These are phyloP conservation scores for Rissa tridactyla DNA, from an alignment of 2,113 vertebrate species.

Conservation along the genomic window DNA sequence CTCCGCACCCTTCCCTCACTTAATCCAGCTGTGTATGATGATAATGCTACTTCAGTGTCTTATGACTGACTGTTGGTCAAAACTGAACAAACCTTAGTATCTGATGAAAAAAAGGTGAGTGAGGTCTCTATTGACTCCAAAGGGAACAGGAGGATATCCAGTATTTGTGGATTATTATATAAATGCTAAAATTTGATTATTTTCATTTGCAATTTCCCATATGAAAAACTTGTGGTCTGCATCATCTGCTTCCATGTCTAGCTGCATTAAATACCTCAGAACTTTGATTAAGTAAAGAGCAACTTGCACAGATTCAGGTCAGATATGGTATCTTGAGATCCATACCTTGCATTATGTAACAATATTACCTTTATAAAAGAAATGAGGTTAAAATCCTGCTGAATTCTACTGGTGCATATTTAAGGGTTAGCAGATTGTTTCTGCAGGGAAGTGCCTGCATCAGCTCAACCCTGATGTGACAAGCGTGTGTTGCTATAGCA, in stretches of 20 bases:
- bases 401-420: not conserved
- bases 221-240: not conserved
- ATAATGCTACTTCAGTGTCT: not conserved
- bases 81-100: not conserved
- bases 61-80: not conserved
- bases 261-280: not conserved
- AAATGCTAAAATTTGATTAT: not conserved
- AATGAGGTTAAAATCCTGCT: not conserved
- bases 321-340: not conserved
- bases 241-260: not conserved
- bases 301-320: not conserved
- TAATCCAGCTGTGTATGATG: not conserved
- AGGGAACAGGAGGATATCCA: not conserved
- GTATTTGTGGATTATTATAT: not conserved
- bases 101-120: not conserved
- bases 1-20: not conserved
- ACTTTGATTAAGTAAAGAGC: not conserved
- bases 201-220: not conserved
- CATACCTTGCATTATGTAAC: not conserved
- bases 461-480: not conserved
- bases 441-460: not conserved
- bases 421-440: not conserved
- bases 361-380: not conserved
- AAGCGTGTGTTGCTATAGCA: slow-evolving; percentile 50
- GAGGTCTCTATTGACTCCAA: not conserved